Percentiles rank a stretch among this genome's conserved stretches.
Evolutionary conservation across 92 coral and sea anemone species (phyloP).

Genomic region (Pocillopora meandrina): DNA sequence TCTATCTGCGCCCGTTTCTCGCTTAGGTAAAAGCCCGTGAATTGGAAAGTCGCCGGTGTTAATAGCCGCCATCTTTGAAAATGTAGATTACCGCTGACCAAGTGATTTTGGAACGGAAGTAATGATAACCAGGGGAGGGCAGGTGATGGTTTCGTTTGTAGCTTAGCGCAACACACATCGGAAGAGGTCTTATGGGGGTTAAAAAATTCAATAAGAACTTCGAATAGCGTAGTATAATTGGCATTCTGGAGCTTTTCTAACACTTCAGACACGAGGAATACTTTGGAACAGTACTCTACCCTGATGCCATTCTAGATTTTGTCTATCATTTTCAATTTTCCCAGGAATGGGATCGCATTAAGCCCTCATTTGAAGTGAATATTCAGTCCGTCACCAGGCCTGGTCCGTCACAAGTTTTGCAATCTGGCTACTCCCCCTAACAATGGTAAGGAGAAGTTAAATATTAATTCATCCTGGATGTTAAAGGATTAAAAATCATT

Average conservation of each 20-base stretch:
- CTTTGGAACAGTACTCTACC: background rate
- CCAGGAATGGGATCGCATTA: too few species aligned
- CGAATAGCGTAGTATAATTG: background rate
- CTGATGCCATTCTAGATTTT: background rate
- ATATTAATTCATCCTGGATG: too few species aligned
- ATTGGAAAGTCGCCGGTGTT: conserved; percentile 81
- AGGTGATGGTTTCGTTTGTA: background rate
- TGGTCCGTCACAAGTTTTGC: too few species aligned
- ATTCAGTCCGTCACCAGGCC: too few species aligned
- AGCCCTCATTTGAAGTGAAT: too few species aligned
- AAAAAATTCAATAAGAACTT: too few species aligned
- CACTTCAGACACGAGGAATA: background rate
- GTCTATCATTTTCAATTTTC: background rate
- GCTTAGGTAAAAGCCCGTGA: conserved; percentile 93
- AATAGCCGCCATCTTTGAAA: conserved; percentile 83
- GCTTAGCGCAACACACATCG: too few species aligned
- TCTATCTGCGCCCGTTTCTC: conserved; percentile 94
- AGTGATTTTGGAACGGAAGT: background rate
- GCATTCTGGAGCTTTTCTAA: background rate
- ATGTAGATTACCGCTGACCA: conserved; percentile 33
- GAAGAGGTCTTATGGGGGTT: background rate
- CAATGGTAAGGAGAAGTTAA: too few species aligned
- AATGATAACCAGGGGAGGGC: conserved; percentile 1
- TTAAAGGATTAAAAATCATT: too few species aligned
- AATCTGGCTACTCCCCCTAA: too few species aligned